These are phyloP conservation scores for Podilymbus podiceps DNA, from an alignment of 2,113 vertebrate species.

Conservation along the genomic window DNA sequence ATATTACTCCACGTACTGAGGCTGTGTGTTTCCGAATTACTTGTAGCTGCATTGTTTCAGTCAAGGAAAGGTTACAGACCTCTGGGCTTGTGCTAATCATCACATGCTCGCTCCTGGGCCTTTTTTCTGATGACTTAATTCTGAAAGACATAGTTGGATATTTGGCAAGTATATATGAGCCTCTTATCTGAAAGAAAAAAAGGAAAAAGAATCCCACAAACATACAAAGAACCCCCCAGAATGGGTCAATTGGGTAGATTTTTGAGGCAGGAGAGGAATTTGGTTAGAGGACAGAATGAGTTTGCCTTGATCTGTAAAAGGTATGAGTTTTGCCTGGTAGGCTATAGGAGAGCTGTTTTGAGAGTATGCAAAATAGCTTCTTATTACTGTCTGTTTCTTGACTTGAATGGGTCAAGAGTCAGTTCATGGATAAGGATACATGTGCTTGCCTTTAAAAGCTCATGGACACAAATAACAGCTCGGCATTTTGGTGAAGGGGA, in stretches of 20 bases:
- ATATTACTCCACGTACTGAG: not conserved
- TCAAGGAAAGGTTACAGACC: not conserved
- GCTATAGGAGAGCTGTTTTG: not conserved
- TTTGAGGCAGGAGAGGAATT: not conserved
- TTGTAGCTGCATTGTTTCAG: not conserved
- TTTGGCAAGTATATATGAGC: not conserved
- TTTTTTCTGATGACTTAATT: not conserved
- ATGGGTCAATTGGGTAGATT: not conserved
- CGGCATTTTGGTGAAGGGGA: not conserved
- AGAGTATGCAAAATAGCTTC: not conserved
- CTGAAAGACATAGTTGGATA: not conserved
- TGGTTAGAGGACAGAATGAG: not conserved
- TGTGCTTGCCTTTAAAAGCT: slow-evolving; percentile 1
- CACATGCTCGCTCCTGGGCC: not conserved
- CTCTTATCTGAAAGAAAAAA: not conserved
- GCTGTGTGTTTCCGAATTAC: not conserved
- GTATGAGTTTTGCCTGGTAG: not conserved
- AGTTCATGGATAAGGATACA: not conserved
- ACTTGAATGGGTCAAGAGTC: not conserved
- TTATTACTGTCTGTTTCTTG: not conserved
- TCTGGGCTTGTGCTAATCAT: not conserved
- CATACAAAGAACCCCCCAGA: not conserved
- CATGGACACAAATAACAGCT: not conserved
- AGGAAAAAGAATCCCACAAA: not conserved
- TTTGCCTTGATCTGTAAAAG: not conserved